Percentiles rank a stretch among this genome's conserved stretches.
Evolutionary conservation across 2,113 vertebrate genomes (phyloP).

Genomic region (Bubo blakistoni): DNA sequence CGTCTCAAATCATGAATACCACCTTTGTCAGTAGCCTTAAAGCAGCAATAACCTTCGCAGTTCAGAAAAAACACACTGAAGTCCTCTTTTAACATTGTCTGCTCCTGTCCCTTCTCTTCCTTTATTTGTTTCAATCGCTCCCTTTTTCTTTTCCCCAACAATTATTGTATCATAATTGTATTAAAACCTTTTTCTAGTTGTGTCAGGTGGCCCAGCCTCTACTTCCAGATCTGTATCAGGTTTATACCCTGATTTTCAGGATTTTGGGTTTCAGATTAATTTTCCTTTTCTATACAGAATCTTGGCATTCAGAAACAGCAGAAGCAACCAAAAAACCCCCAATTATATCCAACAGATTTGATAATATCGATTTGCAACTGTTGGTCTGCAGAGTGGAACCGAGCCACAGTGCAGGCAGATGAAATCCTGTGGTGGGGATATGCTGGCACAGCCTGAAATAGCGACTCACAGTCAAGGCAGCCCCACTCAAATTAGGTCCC

Average conservation of each 20-base stretch:
- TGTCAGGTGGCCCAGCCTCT: neutral
- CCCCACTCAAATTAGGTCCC: neutral
- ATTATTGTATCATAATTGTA: neutral
- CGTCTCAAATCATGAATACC: fast-evolving
- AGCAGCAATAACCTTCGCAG: neutral
- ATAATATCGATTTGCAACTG: fast-evolving
- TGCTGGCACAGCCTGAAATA: neutral
- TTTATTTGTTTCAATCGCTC: neutral
- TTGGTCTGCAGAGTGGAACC: fast-evolving
- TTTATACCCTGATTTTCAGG: neutral
- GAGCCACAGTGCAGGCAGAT: neutral
- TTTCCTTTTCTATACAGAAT: neutral
- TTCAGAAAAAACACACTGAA: neutral
- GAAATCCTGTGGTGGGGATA: neutral
- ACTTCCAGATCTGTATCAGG: neutral
- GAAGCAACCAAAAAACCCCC: neutral
- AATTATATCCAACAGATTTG: neutral
- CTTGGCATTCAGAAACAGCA: neutral
- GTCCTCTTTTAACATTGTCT: neutral
- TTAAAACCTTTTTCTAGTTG: neutral
- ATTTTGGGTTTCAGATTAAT: neutral
- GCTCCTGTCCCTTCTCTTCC: neutral
- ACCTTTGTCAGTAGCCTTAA: neutral
- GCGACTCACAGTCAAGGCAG: fast-evolving
- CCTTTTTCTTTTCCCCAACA: neutral